phyloP scores from a whole-genome alignment of 64 coral and sea anemone genomes.

The Porites australiensis region DNA sequence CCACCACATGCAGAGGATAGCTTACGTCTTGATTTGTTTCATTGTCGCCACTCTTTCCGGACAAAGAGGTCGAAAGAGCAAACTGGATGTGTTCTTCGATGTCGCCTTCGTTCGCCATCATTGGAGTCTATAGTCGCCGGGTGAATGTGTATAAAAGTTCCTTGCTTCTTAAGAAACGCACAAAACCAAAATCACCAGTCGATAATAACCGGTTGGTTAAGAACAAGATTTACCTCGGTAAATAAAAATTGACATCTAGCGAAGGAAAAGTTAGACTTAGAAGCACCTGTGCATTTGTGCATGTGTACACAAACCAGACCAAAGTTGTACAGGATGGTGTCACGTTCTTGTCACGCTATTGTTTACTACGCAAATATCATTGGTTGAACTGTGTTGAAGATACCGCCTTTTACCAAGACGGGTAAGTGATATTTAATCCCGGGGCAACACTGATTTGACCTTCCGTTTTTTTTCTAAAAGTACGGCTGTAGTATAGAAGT shows the following conservation, averaged over 20 bases:
- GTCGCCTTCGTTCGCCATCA: slow-evolving; percentile 8
- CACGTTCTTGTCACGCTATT: not conserved
- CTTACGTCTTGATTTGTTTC: slow-evolving; percentile 3
- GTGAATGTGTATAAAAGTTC: not conserved
- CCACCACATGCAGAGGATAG: not conserved
- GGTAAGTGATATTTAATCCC: no score
- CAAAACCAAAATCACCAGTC: no score
- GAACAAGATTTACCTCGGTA: no score
- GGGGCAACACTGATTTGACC: no score
- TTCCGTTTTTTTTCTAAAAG: no score
- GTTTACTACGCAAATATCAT: not conserved
- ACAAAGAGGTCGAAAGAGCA: slow-evolving; percentile 42
- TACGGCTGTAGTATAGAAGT: no score
- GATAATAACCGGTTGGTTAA: no score
- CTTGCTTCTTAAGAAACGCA: no score
- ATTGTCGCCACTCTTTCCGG: not conserved
- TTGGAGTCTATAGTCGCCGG: not conserved
- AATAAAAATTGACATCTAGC: no score
- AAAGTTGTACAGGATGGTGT: not conserved
- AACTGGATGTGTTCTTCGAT: slow-evolving; percentile 43
- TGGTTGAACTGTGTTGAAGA: not conserved
- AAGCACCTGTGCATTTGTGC: no score
- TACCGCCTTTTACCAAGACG: not conserved
- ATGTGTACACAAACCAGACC: not conserved
- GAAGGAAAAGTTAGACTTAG: no score